These are phyloP conservation scores for Leptothorax acervorum DNA, from an alignment of 2,888 invertebrate species.

Conservation along the genomic window DNA sequence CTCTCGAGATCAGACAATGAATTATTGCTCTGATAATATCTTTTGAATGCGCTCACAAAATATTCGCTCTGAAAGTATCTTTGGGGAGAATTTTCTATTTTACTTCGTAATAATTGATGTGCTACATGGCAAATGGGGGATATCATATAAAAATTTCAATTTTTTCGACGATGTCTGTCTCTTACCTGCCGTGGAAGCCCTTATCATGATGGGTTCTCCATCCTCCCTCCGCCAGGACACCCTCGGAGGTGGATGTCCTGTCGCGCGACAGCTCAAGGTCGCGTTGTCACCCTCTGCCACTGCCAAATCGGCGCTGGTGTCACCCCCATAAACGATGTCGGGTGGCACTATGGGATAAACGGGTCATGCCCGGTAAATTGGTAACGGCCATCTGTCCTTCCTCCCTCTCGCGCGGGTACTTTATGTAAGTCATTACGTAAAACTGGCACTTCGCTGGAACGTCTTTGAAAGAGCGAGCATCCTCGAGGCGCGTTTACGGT, in stretches of 20 bases:
- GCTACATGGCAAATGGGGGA: background rate
- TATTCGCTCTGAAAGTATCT: background rate
- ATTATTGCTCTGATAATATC: background rate
- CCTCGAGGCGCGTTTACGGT: conserved; percentile 20
- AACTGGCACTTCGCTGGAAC: conserved; percentile 12
- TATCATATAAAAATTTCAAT: background rate
- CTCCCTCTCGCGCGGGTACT: background rate
- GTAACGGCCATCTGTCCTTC: background rate
- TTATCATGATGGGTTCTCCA: conserved; percentile 87
- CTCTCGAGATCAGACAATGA: background rate
- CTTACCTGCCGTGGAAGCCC: conserved; percentile 77
- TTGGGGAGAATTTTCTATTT: background rate
- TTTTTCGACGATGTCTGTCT: conserved; percentile 6
- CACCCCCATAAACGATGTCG: conserved; percentile 87
- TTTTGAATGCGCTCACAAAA: background rate
- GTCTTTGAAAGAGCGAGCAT: conserved; percentile 30
- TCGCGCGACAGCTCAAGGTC: conserved; percentile 87
- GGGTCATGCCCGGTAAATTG: conserved; percentile 19
- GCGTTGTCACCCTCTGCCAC: conserved; percentile 88
- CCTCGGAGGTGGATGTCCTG: conserved; percentile 87
- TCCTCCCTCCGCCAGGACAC: conserved; percentile 89
- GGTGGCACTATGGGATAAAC: conserved; percentile 87
- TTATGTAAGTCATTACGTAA: conserved; percentile 38
- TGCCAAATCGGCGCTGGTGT: conserved; percentile 88
- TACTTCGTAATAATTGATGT: background rate